phyloP scores from a whole-genome alignment of 2,113 vertebrate genomes.

The Cathartes aura region DNA sequence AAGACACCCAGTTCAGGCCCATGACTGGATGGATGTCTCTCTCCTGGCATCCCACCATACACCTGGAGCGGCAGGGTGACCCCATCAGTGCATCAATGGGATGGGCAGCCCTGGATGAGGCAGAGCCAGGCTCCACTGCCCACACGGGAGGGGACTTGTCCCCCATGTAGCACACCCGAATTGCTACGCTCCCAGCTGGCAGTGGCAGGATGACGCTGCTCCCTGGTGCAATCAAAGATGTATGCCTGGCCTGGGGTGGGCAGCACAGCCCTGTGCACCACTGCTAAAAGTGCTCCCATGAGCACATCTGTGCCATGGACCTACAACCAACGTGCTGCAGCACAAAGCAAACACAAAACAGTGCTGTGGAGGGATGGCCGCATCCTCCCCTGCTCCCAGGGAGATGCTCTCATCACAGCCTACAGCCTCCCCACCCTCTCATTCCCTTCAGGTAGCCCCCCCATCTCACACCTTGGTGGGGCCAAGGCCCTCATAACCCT shows the following conservation, averaged over 20 bases:
- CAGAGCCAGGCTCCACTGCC: neutral
- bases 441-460: neutral
- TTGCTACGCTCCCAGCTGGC: accelerated
- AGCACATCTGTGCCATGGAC: neutral
- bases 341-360: neutral
- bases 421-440: neutral
- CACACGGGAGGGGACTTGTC: accelerated
- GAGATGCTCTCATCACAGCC: neutral
- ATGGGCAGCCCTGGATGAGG: neutral
- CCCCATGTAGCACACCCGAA: accelerated
- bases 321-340: neutral
- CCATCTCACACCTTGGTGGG: neutral
- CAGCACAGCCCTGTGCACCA: neutral
- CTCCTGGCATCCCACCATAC: neutral
- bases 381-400: neutral
- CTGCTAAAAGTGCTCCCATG: accelerated
- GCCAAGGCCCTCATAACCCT: neutral
- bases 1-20: neutral
- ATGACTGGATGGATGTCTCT: neutral
- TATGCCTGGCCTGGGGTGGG: accelerated
- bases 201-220: neutral
- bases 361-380: neutral
- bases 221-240: accelerated
- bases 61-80: neutral
- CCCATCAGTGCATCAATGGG: neutral